Percentiles rank a stretch among this genome's conserved stretches.
Conservation (phyloP, 2,113 vertebrate species). For the Pandion haliaetus region DNA sequence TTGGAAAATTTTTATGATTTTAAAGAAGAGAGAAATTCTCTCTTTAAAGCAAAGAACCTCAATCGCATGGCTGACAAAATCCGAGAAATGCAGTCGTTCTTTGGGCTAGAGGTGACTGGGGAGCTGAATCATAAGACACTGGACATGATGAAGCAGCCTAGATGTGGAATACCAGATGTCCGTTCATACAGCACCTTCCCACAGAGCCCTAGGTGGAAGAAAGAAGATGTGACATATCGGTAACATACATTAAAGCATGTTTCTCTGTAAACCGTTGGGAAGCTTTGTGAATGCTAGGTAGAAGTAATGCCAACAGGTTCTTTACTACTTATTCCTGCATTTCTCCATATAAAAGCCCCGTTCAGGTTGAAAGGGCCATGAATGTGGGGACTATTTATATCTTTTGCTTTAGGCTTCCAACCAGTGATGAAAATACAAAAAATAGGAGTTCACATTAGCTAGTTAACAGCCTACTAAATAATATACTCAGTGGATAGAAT, state of each 20-base stretch:
- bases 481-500: background rate
- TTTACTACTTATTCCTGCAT: background rate
- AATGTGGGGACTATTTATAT: background rate
- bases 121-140: conserved; percentile 37
- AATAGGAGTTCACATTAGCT: background rate
- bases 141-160: conserved; percentile 61
- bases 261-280: background rate
- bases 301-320: background rate
- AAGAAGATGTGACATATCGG: conserved; percentile 64
- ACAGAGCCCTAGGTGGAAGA: conserved; percentile 24
- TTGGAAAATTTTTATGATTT: conserved; percentile 66
- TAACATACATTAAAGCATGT: background rate
- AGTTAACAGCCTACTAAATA: background rate
- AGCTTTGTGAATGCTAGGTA: background rate
- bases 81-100: conserved; percentile 67
- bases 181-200: conserved; percentile 55
- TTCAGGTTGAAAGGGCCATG: background rate
- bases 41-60: background rate
- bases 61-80: conserved; percentile 44
- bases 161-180: conserved; percentile 66
- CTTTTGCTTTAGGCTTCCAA: background rate
- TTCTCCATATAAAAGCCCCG: background rate
- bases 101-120: conserved; percentile 66
- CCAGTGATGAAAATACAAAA: background rate
- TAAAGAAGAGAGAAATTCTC: conserved; percentile 6